A percentile compares a stretch with the other conserved stretches of the same genome.
phyloP scores from a whole-genome alignment of 2,888 invertebrate species.

The Buathra laborator region DNA sequence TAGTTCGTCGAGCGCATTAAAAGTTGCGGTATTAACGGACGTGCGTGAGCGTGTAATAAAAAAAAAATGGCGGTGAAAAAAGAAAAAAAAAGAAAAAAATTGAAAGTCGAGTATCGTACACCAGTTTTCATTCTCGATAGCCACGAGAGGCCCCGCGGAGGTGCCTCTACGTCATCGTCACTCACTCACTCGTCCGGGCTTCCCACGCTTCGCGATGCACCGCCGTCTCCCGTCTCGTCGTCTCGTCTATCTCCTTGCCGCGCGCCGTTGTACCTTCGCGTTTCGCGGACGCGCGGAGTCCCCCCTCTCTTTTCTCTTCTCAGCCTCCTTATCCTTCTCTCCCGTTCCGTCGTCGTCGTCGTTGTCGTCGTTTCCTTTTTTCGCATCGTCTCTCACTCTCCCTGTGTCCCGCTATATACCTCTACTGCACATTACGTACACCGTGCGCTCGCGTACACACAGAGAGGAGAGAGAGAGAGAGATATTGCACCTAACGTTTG shows the following conservation, averaged over 20 bases:
- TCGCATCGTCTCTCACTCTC: slow-evolving; percentile 47
- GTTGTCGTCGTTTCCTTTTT: slow-evolving; percentile 44
- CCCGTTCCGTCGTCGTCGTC: slow-evolving; percentile 47
- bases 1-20: neutral
- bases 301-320: slow-evolving; percentile 39
- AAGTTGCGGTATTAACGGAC: neutral
- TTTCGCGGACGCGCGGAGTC: slow-evolving; percentile 67
- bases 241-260: slow-evolving; percentile 53
- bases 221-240: slow-evolving; percentile 63
- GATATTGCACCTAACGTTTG: neutral
- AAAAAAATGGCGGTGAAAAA: too few species aligned
- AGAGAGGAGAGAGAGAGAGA: too few species aligned
- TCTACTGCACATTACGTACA: neutral
- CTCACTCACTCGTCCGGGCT: slow-evolving; percentile 71
- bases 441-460: neutral
- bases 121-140: slow-evolving; percentile 54
- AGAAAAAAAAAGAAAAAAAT: slow-evolving; percentile 17
- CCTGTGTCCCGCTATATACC: slow-evolving; percentile 52
- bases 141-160: slow-evolving; percentile 22
- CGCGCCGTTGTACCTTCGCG: slow-evolving; percentile 51
- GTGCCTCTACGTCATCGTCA: slow-evolving; percentile 53
- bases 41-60: neutral
- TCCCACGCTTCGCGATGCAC: slow-evolving; percentile 78
- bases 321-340: slow-evolving; percentile 62
- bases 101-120: neutral